Percentiles rank a stretch among this genome's conserved stretches.
Conservation (phyloP, 2,797 vertebrate species). For the Fundulus diaphanus region DNA sequence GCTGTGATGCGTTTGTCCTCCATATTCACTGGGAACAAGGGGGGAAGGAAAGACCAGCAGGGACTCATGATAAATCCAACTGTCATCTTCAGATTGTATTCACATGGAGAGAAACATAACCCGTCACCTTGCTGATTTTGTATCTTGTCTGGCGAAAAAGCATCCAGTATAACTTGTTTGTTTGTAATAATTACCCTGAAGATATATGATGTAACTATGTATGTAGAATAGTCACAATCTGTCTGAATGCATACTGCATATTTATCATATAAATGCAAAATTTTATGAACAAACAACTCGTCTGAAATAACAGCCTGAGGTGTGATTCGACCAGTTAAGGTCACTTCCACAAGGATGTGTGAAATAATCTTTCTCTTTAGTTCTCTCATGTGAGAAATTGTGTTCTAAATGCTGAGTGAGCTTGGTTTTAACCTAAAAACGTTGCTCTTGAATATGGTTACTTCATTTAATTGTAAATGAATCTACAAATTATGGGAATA, state of each 20-base stretch:
- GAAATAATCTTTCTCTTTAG: not conserved
- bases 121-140: conserved; percentile 5
- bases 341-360: not conserved
- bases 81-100: conserved; percentile 17
- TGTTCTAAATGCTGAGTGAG: not conserved
- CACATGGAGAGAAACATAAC: conserved; percentile 1
- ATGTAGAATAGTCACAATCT: not conserved
- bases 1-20: conserved; percentile 57
- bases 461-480: not conserved
- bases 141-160: not conserved
- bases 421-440: not conserved
- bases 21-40: conserved; percentile 29
- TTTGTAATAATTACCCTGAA: conserved; percentile 3
- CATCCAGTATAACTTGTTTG: not conserved
- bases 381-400: not conserved
- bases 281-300: not conserved
- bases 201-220: not conserved
- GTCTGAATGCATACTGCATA: not conserved
- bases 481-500: not conserved
- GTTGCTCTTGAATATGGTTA: not conserved
- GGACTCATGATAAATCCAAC: conserved; percentile 14
- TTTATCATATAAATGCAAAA: not conserved
- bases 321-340: not conserved
- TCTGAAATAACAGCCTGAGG: conserved; percentile 2
- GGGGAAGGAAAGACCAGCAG: conserved; percentile 11